Evolutionary conservation across 1,140 invertebrate genomes (phyloP).

Genomic region (Hestina assimilis): DNA sequence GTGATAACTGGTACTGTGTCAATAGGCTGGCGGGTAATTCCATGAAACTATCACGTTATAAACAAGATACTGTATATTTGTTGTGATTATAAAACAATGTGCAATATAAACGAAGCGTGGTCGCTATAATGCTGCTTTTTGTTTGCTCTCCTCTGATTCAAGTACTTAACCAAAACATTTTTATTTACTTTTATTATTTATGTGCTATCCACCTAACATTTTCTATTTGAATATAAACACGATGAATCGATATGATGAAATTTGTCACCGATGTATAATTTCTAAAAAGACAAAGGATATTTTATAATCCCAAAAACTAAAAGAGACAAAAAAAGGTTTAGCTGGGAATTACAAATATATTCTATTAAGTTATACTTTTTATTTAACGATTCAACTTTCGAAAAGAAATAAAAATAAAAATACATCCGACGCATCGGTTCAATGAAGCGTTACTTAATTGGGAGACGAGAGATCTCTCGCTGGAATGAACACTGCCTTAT

Average conservation of each 20-base stretch:
- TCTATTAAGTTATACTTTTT: too few species aligned
- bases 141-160: background rate
- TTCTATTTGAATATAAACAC: too few species aligned
- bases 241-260: too few species aligned
- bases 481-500: background rate
- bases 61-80: conserved; percentile 40
- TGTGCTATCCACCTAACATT: too few species aligned
- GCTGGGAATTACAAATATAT: too few species aligned
- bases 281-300: too few species aligned
- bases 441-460: background rate
- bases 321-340: too few species aligned
- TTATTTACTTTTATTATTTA: too few species aligned
- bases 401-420: background rate
- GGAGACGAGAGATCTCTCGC: background rate
- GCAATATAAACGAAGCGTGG: background rate
- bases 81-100: conserved; percentile 23
- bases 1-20: conserved; percentile 39
- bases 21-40: conserved; percentile 43
- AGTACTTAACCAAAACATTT: too few species aligned
- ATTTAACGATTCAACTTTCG: background rate
- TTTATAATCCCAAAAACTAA: too few species aligned
- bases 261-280: too few species aligned
- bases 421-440: background rate
- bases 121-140: background rate
- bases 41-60: conserved; percentile 30